Base-by-base conservation (phyloP, 2,113 vertebrate species). In the Aythya baeri region DNA sequence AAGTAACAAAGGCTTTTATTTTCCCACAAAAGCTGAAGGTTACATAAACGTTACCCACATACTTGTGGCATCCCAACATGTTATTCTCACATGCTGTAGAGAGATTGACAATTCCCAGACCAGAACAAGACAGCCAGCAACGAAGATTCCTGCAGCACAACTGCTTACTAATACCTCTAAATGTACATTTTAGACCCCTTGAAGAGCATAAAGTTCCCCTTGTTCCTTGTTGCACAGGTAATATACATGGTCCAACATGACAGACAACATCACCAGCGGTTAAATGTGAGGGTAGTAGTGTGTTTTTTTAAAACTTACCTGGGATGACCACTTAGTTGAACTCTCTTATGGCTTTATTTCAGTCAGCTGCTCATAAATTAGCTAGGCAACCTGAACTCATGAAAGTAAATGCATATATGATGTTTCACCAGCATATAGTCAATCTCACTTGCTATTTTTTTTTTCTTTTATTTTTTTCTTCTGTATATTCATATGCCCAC, bases 1-100 rank as follows among this genome's bases (percentile, higher is more conserved):
- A 95, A 96, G 85, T 88, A 97, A 96, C 93, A 97, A 97, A 95
- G 85, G 89, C 91, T 91, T 96, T 97, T 96, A 96, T 96, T 97
- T 97, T 96, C 94, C 94, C 96, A 96, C 96, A 96, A 96, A 92
- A 91, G 95, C 95, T 96, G 78, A 92, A 89, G 81, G 78, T 84
- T 93, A 85, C 71, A 59, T 52, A 77, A 96, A 94, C 57, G 89
- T 84, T 92, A 87, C 94, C 92, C 97, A 87, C 88, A 85, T 93
- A 91, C 73, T 90, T 94, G 89, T 85, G 95, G 92, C 86, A 84
- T 95, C 91, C 87, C 71, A 86, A 66, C 52, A 86, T 94, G 83
- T 62, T 91, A 93, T 89, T 96, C 94, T 95, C 95, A 95, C 31
- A 5, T 94, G 95, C 67, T 85, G n/a, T 67, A 94, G 74, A 75